Evolutionary conservation across 2,888 invertebrate species (phyloP), one percentile per base, ranked within the genome.

Genomic region (Acanthoscelides obtectus): DNA sequence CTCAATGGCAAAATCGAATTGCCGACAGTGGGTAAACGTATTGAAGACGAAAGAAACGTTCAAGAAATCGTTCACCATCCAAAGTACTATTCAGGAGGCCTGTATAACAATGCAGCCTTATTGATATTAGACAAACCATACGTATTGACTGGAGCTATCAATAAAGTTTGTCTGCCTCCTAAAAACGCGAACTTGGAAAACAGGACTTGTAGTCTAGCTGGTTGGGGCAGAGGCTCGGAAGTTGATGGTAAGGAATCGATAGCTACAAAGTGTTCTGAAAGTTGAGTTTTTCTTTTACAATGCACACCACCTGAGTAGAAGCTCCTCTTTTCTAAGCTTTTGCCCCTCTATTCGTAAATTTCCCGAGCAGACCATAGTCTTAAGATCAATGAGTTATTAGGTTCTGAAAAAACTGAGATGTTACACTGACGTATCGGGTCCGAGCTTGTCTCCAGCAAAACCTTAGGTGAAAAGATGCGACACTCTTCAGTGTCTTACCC

Each of bases 1-100:
- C 93, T 0, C 92, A 94, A 83, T 93, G 94, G 94, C 92, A 93
- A 85, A 90, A 93, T 0, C 91, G 92, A 84, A 90, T 91, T 0
- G 85, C 84, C 0, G 89, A 88, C 68, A 92, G 93, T 81, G 86
- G 91, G 21, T 22, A 63, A 19, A 0, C 87, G 88, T 70, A 89
- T 89, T 0, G 88, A 88, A 75, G 90, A 92, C 79, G 93, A 94
- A 81, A 85, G 89, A 66, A 73, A 79, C 0, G 89, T 89, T 0
- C 73, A 80, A 2, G 86, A 87, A 67, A 84, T 89, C 0, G 82
- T 86, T n/a, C 78, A 85, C 22, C 88, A 89, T 79, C 75, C 83
- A 80, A 86, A 88, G 0, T 93, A 88, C 84, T 78, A 84, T 0
- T 73, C 78, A 5, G 88, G 88, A 68, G 89, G 87, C 22, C 83